phyloP scores from a whole-genome alignment of 1,140 invertebrate species.

The Heliconius hermathena region DNA sequence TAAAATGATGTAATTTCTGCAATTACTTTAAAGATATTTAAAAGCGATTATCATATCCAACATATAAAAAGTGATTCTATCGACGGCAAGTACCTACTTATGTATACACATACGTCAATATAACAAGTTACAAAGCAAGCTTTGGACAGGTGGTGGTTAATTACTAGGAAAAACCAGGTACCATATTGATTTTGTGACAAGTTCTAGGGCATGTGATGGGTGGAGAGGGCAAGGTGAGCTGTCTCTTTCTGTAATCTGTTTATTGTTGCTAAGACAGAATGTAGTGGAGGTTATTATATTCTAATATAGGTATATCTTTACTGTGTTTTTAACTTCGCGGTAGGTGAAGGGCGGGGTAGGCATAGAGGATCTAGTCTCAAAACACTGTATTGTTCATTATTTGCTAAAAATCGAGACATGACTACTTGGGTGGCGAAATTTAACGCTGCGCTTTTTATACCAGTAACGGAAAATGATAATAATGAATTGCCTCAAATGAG shows the following conservation, averaged over 20 bases:
- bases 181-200: conserved; percentile 16
- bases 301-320: not conserved
- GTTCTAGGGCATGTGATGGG: conserved; percentile 16
- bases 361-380: too few relatives aligned
- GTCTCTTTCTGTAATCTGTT: not conserved
- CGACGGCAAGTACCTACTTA: not conserved
- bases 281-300: not conserved
- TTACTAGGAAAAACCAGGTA: conserved; percentile 26
- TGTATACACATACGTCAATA: not conserved
- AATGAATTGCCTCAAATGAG: too few relatives aligned
- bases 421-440: too few relatives aligned
- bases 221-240: conserved; percentile 11
- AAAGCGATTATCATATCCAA: not conserved
- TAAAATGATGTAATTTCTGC: not conserved
- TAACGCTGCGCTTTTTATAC: too few relatives aligned
- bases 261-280: not conserved
- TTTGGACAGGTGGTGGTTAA: not conserved
- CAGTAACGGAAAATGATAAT: too few relatives aligned
- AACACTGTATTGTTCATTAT: too few relatives aligned
- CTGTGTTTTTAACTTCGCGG: not conserved
- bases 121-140: not conserved
- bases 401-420: too few relatives aligned
- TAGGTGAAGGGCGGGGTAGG: too few relatives aligned
- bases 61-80: not conserved
- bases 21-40: not conserved